These are phyloP conservation scores for Cydia strobilella DNA, from an alignment of 1,140 invertebrate species.

Conservation along the genomic window DNA sequence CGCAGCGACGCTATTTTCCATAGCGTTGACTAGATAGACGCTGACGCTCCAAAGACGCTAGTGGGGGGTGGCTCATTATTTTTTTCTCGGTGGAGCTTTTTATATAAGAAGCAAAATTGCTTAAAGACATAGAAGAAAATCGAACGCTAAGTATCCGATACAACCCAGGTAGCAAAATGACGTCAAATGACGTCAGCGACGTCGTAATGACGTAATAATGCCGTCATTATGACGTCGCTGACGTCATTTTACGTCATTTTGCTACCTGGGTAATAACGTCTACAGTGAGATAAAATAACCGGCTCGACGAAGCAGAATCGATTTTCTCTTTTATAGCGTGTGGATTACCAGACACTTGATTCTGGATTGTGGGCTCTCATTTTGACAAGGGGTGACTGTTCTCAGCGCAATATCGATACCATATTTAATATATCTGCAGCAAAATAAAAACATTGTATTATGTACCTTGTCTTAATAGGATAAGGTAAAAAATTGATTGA, in stretches of 20 bases:
- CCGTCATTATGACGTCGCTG: too few relatives aligned
- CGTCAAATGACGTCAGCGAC: too few relatives aligned
- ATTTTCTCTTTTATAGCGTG: slow-evolving; percentile 22
- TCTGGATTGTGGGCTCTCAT: slow-evolving; percentile 18
- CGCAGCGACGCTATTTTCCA: too few relatives aligned
- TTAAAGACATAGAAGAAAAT: not conserved
- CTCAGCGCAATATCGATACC: slow-evolving; percentile 3
- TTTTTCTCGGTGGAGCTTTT: not conserved
- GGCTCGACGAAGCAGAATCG: slow-evolving; percentile 23
- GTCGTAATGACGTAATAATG: too few relatives aligned
- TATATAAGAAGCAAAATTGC: not conserved
- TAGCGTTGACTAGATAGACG: too few relatives aligned
- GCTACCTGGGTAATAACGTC: too few relatives aligned
- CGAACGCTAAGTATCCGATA: slow-evolving; percentile 8
- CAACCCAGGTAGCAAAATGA: too few relatives aligned
- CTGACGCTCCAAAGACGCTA: too few relatives aligned
- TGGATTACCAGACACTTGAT: slow-evolving; percentile 16
- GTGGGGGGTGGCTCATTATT: too few relatives aligned
- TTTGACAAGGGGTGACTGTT: slow-evolving; percentile 26
- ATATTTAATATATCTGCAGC: not conserved
- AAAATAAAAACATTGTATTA: not conserved
- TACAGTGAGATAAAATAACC: slow-evolving; percentile 13
- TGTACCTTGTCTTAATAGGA: not conserved
- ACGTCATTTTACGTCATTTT: too few relatives aligned
- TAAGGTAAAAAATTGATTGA: not conserved